Base-by-base conservation (phyloP, 2,888 invertebrate genomes). In the Pheosia tremula region DNA sequence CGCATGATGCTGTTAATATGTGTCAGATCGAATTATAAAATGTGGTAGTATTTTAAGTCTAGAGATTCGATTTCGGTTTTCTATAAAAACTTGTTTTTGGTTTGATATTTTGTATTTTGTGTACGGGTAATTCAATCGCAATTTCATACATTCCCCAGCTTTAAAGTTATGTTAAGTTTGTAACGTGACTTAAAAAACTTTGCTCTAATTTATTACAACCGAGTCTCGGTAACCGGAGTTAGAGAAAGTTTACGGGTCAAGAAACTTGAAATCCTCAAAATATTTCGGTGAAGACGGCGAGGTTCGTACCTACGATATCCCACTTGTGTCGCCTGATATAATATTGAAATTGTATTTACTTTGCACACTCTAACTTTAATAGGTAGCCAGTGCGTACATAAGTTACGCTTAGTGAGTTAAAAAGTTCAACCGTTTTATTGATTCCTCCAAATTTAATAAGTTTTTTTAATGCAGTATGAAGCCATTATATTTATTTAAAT, bases 201-300 rank as follows among this genome's bases (percentile, higher is more conserved):
- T 71, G 68, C 75, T 75, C 77, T 78, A 83, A 85, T 88, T 87
- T 86, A 86, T 86, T 78, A 78, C 80, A 76, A 78, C 77, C 72
- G 75, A 79, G 78, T 74, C 74, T 75, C 68, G 63, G 72, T 77
- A 77, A 76, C 70, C 66, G 62, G 72, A 85, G 83, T 87, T 82
- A 63, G 77, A 75, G 81, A 86, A 88, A 88, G 85, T 89, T 86
- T 82, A 59, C 74, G 82, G 89, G 88, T 88, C 86, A 88, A 87
- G 84, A 84, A 80, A 85, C 87, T 72, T 62, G 77, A 71, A 65
- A 66, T 79, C 72, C 79, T 82, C 78, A 72, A 80, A 84, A 84
- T 81, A 82, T 83, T 83, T 80, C 74, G 72, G 77, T 67, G 64
- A 79, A 85, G 80, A 83, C 81, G 64, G 67, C 24, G 24, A 24